Base-by-base conservation (phyloP, 2,113 vertebrate genomes). In the Grus americana region DNA sequence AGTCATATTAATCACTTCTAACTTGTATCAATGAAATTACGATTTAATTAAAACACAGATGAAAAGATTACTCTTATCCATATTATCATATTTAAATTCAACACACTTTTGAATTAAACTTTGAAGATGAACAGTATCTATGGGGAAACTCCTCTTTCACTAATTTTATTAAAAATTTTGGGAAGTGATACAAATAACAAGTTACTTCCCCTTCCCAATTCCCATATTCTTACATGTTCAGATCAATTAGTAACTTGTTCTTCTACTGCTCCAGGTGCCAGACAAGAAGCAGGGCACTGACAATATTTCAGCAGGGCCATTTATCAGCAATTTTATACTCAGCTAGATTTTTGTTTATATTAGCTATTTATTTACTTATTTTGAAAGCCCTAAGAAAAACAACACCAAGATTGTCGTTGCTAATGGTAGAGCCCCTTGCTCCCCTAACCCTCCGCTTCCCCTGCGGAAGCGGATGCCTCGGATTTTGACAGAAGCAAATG, bases 171-270 rank as follows among this genome's bases (percentile, higher is more conserved):
- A 19, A 67, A 44, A 54, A 71, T 86, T 93, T 38, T 88, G 91
- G 75, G 92, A 96, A 93, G 72, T 10, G 75, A 83, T 12, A 83
- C 40, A 72, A 57, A 9, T 52, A 24, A 17, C 40, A 26, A 76
- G 62, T 14, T 20, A 86, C 82, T 96, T 94, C 94, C 76, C 67
- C 50, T 81, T 79, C 82, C 87, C 86, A 84, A 55, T 88, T 86
- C 82, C 82, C 42, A 38, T 57, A 47, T 80, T 88, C 17, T 73
- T 44, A 15, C 22, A 26, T 3, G 10, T 21, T 46, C 59, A 70
- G 59, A 38, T 13, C 46, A 71, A 11, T 42, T 4, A 66, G 29
- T 6, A 62, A 82, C 50, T 70, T 14, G 12, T 34, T 83, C 42
- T 79, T 16, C 50, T 11, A 1, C 32, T 42, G 63, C 63, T 84